Conservation (phyloP, 2,797 vertebrate species). For the Syncerus caffer region DNA sequence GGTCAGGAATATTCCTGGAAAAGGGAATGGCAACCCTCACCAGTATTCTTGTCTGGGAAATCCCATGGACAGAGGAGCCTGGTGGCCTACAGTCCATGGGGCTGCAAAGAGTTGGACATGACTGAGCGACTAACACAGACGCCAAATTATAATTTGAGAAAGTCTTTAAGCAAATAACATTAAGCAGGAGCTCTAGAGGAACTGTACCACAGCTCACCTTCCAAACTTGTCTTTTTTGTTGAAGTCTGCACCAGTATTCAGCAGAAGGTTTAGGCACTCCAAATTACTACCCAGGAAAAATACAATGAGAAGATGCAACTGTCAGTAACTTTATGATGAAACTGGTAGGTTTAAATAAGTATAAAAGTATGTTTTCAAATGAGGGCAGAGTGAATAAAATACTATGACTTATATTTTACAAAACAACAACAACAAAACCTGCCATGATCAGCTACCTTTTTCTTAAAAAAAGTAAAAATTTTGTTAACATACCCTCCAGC, state of each 20-base stretch:
- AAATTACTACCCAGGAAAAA: slow-evolving; percentile 90
- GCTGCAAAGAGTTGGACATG: neutral
- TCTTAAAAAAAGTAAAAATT: slow-evolving; percentile 51
- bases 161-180: slow-evolving; percentile 19
- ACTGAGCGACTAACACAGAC: neutral
- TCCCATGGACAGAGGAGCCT: neutral
- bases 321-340: slow-evolving; percentile 33
- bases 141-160: neutral
- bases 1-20: neutral
- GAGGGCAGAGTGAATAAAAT: slow-evolving; percentile 9
- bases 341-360: slow-evolving; percentile 13
- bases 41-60: neutral
- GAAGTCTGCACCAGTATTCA: slow-evolving; percentile 97
- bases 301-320: slow-evolving; percentile 51
- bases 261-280: slow-evolving; percentile 98
- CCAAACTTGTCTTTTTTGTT: slow-evolving; percentile 98
- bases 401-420: neutral
- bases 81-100: neutral
- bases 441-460: neutral
- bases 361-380: slow-evolving; percentile 1
- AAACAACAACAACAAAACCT: neutral
- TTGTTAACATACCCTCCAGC: slow-evolving; percentile 93
- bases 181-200: neutral
- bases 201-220: slow-evolving; percentile 85
- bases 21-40: neutral